A percentile compares a stretch with the other conserved stretches of the same genome.
Conservation (phyloP, 2,113 vertebrate genomes). For the Centropristis striata region DNA sequence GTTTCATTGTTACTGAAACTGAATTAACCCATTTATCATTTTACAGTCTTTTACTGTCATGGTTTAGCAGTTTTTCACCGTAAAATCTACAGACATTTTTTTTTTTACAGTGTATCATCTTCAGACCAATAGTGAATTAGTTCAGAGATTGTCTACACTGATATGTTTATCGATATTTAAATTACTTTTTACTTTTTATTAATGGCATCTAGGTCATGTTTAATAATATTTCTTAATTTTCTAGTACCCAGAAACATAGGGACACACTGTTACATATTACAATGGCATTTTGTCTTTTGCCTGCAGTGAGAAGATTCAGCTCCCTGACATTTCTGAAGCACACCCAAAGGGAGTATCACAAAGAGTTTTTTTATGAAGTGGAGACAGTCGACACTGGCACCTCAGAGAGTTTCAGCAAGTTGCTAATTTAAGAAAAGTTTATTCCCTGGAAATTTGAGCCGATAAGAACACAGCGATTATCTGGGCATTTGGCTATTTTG, state of each 20-base stretch:
- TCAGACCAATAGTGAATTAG: too few species aligned
- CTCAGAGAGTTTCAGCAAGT: constrained; percentile 42
- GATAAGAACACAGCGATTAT: constrained; percentile 8
- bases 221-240: not conserved
- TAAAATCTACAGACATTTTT: too few species aligned
- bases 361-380: constrained; percentile 32
- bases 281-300: constrained; percentile 29
- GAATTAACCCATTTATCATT: too few species aligned
- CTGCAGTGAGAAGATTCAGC: constrained; percentile 31
- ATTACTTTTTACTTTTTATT: too few species aligned
- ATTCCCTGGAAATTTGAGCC: constrained; percentile 18
- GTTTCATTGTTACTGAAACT: too few species aligned
- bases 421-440: constrained; percentile 39
- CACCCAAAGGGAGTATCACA: constrained; percentile 33
- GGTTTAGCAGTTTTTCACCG: too few species aligned
- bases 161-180: too few species aligned
- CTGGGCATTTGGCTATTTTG: constrained; percentile 30
- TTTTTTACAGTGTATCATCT: too few species aligned
- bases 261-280: not conserved
- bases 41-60: too few species aligned
- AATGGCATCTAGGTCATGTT: too few species aligned
- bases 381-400: constrained; percentile 13
- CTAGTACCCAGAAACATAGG: not conserved
- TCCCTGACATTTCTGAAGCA: constrained; percentile 38
- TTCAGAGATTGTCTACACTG: too few species aligned